Conservation (phyloP, 2,797 vertebrate species). For the Falco biarmicus region DNA sequence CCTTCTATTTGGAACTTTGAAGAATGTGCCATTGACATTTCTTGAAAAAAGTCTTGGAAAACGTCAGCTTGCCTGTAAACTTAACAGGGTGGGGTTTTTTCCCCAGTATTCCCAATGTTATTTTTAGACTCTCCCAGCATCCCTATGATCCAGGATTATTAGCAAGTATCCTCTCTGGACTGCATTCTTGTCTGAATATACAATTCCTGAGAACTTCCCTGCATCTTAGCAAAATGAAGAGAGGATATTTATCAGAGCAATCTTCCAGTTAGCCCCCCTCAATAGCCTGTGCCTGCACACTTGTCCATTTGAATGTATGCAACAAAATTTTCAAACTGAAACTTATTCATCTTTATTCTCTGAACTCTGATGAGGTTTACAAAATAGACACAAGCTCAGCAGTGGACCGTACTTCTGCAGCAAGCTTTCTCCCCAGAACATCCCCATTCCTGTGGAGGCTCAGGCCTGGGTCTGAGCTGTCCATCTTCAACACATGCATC, state of each 20-base stretch:
- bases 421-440: neutral
- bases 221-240: neutral
- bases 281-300: neutral
- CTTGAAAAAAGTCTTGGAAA: neutral
- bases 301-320: neutral
- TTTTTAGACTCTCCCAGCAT: neutral
- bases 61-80: neutral
- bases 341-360: neutral
- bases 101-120: neutral
- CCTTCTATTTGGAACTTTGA: neutral
- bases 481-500: neutral
- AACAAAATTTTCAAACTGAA: neutral
- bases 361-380: neutral
- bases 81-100: neutral
- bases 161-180: neutral
- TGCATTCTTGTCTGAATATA: neutral
- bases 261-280: neutral
- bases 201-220: neutral
- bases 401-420: neutral
- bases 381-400: neutral
- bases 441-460: neutral
- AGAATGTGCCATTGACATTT: neutral
- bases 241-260: neutral
- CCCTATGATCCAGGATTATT: neutral
- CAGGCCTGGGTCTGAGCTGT: neutral